phyloP scores from a whole-genome alignment of 2,888 invertebrate genomes.

The Junonia oenone region DNA sequence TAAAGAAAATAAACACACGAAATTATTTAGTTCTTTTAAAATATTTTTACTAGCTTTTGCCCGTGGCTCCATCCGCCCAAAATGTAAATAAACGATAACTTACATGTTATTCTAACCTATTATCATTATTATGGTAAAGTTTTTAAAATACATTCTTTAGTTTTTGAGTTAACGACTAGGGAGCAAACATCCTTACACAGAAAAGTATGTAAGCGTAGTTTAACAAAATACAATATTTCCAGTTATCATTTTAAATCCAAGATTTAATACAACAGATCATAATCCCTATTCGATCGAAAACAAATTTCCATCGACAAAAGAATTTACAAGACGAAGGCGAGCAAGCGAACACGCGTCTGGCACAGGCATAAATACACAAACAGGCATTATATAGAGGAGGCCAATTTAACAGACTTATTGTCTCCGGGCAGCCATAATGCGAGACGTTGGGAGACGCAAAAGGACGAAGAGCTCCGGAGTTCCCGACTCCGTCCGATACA shows the following conservation, averaged over 20 bases:
- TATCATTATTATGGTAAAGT: too few species aligned
- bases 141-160: too few species aligned
- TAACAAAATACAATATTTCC: too few species aligned
- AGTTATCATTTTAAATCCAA: not conserved
- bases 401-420: constrained; percentile 80
- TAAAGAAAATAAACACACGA: too few species aligned
- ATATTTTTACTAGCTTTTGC: too few species aligned
- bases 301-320: constrained; percentile 44
- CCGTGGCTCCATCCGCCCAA: too few species aligned
- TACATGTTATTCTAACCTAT: too few species aligned
- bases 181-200: too few species aligned
- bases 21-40: too few species aligned
- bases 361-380: constrained; percentile 57
- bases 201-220: too few species aligned
- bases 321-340: constrained; percentile 51
- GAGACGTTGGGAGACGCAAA: constrained; percentile 66
- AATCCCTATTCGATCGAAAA: constrained; percentile 36
- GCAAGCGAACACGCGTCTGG: constrained; percentile 50
- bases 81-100: too few species aligned
- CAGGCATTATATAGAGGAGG: constrained; percentile 62
- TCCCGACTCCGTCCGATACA: constrained; percentile 71
- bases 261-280: constrained; percentile 8
- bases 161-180: too few species aligned
- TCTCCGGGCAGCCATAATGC: constrained; percentile 73
- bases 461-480: constrained; percentile 61